These are phyloP conservation scores for Meteorus colon DNA, from an alignment of 2,888 invertebrate species.

Conservation along the genomic window DNA sequence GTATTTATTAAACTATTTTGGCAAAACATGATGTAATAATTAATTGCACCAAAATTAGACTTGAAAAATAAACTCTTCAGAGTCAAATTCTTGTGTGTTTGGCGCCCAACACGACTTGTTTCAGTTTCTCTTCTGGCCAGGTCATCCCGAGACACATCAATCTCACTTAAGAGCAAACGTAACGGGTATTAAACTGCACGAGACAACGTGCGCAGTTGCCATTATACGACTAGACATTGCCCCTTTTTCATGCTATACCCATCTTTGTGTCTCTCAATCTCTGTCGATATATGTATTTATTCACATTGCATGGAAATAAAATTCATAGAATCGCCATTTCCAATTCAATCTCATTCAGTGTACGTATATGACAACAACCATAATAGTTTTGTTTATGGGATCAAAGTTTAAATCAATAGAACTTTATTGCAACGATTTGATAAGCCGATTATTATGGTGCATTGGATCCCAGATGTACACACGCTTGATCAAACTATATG, in stretches of 20 bases:
- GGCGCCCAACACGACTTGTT: not conserved
- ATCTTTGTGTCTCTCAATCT: not conserved
- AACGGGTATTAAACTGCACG: slow-evolving; percentile 49
- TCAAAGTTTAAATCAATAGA: not conserved
- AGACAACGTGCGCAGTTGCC: slow-evolving; percentile 13
- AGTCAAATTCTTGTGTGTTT: slow-evolving; percentile 5
- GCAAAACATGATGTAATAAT: not conserved
- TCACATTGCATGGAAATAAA: not conserved
- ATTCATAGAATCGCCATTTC: not conserved
- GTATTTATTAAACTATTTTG: not conserved
- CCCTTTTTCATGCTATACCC: not conserved
- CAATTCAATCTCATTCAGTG: not conserved
- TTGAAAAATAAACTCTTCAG: not conserved
- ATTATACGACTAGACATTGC: slow-evolving; percentile 3
- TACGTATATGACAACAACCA: not conserved
- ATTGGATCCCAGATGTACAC: not conserved
- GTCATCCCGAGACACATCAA: slow-evolving; percentile 53
- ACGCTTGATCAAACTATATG: not conserved
- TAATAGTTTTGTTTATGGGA: not conserved
- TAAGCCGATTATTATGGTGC: not conserved
- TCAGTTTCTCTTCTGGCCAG: slow-evolving; percentile 41
- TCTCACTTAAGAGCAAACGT: slow-evolving; percentile 57
- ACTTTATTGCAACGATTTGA: not conserved
- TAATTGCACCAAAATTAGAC: not conserved
- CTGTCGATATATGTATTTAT: not conserved